Base-by-base conservation (phyloP, 1,140 invertebrate genomes). In the Drosophila ananassae region DNA sequence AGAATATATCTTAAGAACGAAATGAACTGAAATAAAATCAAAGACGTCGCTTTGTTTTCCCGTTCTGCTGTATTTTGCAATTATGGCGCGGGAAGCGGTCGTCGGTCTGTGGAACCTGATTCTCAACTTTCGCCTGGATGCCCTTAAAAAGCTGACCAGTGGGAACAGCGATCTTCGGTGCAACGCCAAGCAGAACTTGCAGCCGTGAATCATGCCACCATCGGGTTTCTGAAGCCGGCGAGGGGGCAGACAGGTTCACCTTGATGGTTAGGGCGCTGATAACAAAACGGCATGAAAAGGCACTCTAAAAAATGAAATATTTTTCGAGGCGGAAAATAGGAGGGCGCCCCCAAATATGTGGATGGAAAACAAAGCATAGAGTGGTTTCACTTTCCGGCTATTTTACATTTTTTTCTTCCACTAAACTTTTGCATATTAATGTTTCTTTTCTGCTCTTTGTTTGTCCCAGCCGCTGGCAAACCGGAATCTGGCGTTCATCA, bases 401-500 rank as follows among this genome's bases (percentile, higher is more conserved):
- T 61, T 55, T 46, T 64, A 50, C 2, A 24, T 46, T 44, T 57
- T 60, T 62, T 13, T 13, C 30, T 67, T 22, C 25, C 62, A 24
- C 52, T n/a, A 47, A 47, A 28, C 46, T 39, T 69, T 2, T 79
- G 53, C 54, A 56, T 76, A 62, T 50, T 61, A 47, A 73, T 52
- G 37, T 60, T 34, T 48, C 41, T n/a, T 60, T 52, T 32, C 61
- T 57, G 53, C 24, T 51, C 74, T 46, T 47, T 55, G 39, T 25
- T 55, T 56, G 21, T 41, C 47, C 30, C 13, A 44, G 44, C 56
- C 46, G 54, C 52, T 21, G 59, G 53, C 34, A 87, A 87, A 87
- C 82, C 83, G 82, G 78, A 89, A 82, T 87, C 59, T 17, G 54
- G 57, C 58, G 47, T 75, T 68, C 64, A 63, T 84, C 77, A 85